Evolutionary conservation across 2,888 invertebrate genomes (phyloP).

Genomic region (Chloroclysta siterata): DNA sequence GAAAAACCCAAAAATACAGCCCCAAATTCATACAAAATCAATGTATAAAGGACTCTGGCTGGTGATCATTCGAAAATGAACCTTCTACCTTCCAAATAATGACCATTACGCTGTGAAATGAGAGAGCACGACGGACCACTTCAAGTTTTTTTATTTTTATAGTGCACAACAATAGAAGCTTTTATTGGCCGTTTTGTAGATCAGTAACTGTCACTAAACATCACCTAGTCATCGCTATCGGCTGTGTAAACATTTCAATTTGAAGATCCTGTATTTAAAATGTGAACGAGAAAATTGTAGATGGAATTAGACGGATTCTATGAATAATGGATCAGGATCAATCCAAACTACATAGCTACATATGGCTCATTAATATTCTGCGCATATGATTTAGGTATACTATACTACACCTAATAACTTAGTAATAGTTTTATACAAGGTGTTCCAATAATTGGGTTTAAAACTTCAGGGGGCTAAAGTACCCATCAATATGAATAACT

Average conservation of each 20-base stretch:
- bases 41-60: conserved; percentile 46
- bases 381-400: no score
- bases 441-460: no score
- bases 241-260: conserved; percentile 71
- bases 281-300: not conserved
- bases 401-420: no score
- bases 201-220: conserved; percentile 74
- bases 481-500: no score
- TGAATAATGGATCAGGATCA: not conserved
- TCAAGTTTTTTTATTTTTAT: conserved; percentile 31
- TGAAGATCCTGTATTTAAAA: conserved; percentile 28
- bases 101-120: conserved; percentile 27
- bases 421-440: no score
- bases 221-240: conserved; percentile 66
- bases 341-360: not conserved
- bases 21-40: conserved; percentile 58
- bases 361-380: not conserved
- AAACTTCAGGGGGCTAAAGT: no score
- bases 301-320: not conserved
- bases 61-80: conserved; percentile 37
- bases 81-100: conserved; percentile 41
- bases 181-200: conserved; percentile 80
- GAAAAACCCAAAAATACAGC: conserved; percentile 46
- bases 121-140: not conserved
- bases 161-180: conserved; percentile 68